Conservation (phyloP, 2,113 vertebrate genomes). For the Bubo bubo region DNA sequence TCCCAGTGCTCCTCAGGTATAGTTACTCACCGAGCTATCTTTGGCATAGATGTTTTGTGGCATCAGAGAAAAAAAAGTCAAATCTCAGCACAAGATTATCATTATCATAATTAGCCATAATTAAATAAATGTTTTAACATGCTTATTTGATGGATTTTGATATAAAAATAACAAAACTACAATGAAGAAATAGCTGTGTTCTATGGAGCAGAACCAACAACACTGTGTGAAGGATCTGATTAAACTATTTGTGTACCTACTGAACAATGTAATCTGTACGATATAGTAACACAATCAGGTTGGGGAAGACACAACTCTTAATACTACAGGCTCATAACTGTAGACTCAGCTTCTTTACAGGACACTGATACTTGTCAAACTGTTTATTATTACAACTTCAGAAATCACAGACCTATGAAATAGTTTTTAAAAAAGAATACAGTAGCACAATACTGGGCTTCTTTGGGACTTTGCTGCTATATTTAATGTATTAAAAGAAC, state of each 20-base stretch:
- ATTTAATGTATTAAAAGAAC: constrained; percentile 19
- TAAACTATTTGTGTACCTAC: not conserved
- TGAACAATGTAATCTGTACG: not conserved
- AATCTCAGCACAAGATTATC: not conserved
- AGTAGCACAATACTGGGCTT: not conserved
- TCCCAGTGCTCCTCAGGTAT: not conserved
- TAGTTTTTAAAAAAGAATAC: constrained; percentile 20
- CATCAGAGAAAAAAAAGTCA: not conserved
- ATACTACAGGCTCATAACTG: not conserved
- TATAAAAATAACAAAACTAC: not conserved
- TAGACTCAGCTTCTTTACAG: not conserved
- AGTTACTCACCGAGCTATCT: not conserved
- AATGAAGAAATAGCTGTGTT: not conserved
- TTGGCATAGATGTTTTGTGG: not conserved
- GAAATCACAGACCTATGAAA: constrained; percentile 17
- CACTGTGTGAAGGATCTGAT: not conserved
- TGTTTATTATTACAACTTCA: not conserved
- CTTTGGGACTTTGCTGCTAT: not conserved
- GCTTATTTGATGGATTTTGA: not conserved
- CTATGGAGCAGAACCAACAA: not conserved
- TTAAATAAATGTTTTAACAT: constrained; percentile 38
- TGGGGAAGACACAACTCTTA: not conserved
- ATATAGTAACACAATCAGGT: not conserved
- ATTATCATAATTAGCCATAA: constrained; percentile 6
- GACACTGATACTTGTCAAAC: not conserved